phyloP scores from a whole-genome alignment of 2,113 vertebrate genomes.

The Morone saxatilis region DNA sequence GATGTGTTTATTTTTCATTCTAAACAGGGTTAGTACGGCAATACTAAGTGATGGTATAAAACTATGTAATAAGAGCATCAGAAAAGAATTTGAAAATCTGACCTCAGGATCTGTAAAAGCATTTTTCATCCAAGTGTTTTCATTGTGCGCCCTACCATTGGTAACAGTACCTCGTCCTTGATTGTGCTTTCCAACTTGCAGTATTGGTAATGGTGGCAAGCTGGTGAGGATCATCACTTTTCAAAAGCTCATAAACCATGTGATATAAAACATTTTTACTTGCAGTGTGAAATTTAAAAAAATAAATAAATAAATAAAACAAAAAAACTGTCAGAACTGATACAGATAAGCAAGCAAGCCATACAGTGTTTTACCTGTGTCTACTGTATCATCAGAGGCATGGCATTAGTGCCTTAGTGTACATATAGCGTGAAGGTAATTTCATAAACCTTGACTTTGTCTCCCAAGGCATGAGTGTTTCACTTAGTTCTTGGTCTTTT shows the following conservation, averaged over 20 bases:
- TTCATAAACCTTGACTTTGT: constrained; percentile 63
- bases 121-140: neutral
- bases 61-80: constrained; percentile 3
- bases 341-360: neutral
- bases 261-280: constrained; percentile 1
- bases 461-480: constrained; percentile 69
- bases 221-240: constrained; percentile 22
- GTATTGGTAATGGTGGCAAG: constrained; percentile 1
- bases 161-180: neutral
- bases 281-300: neutral
- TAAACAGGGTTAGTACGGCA: neutral
- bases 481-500: constrained; percentile 77
- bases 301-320: neutral
- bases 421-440: constrained; percentile 56
- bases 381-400: constrained; percentile 1
- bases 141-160: neutral
- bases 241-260: constrained; percentile 7
- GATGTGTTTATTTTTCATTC: neutral
- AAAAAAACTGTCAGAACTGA: neutral
- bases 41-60: neutral
- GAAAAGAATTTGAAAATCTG: constrained; percentile 21
- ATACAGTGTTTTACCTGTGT: neutral
- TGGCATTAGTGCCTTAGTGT: constrained; percentile 17
- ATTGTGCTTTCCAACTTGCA: constrained; percentile 5
- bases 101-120: constrained; percentile 1